Conservation (phyloP, 2,888 invertebrate genomes). For the Campoplex capitator region DNA sequence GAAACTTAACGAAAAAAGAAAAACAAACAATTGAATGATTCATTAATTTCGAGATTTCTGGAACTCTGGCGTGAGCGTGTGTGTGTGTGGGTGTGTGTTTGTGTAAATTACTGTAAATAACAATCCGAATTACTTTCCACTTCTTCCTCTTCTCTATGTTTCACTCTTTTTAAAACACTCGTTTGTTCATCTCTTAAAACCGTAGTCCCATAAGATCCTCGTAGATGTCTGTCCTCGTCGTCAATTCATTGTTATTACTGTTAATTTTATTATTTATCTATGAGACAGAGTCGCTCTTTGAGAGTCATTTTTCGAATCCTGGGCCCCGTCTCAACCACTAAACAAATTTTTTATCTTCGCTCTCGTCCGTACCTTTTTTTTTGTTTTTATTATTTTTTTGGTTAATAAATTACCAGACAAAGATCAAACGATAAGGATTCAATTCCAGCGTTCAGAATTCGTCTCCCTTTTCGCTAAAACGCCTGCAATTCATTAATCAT, state of each 20-base stretch:
- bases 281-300: constrained; percentile 41
- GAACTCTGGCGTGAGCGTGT: constrained; percentile 3
- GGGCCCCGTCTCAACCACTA: background rate
- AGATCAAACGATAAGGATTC: background rate
- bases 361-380: constrained; percentile 3
- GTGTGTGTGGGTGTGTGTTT: constrained; percentile 37
- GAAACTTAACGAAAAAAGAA: background rate
- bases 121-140: constrained; percentile 31
- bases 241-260: constrained; percentile 55
- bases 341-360: constrained; percentile 24
- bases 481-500: background rate
- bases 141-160: constrained; percentile 5
- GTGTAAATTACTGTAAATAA: constrained; percentile 69
- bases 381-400: constrained; percentile 3
- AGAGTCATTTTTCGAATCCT: constrained; percentile 34
- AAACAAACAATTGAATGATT: constrained; percentile 50
- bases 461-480: background rate
- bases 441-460: background rate
- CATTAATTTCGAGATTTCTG: constrained; percentile 38
- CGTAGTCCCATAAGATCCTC: constrained; percentile 18
- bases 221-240: constrained; percentile 9
- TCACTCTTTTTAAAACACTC: constrained; percentile 12
- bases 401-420: background rate
- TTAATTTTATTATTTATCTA: constrained; percentile 64
- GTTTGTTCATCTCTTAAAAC: background rate